Conservation (phyloP, 1,140 invertebrate species). For the Drosophila teissieri region DNA sequence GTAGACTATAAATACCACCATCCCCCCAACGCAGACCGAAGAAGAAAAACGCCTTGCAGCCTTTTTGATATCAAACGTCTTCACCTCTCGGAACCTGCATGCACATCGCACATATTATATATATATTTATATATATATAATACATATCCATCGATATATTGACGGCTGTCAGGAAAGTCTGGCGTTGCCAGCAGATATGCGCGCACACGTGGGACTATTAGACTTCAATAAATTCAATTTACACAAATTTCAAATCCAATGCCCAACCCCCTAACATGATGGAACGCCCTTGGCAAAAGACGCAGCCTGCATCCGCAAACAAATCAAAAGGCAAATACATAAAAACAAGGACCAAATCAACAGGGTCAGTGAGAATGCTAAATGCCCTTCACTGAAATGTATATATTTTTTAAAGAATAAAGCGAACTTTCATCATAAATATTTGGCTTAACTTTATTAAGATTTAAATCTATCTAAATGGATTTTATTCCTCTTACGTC, state of each 20-base stretch:
- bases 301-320: constrained; percentile 77
- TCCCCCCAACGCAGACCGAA: constrained; percentile 24
- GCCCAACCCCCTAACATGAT: constrained; percentile 30
- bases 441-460: too few relatives aligned
- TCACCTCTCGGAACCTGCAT: constrained; percentile 40
- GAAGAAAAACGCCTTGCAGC: constrained; percentile 71
- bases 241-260: constrained; percentile 77
- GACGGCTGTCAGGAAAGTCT: constrained; percentile 59
- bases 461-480: too few relatives aligned
- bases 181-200: constrained; percentile 56
- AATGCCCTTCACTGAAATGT: constrained; percentile 3
- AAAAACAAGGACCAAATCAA: constrained; percentile 21
- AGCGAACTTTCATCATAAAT: neutral
- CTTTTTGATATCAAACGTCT: constrained; percentile 81
- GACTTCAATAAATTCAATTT: constrained; percentile 83
- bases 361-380: neutral
- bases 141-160: constrained; percentile 31
- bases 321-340: constrained; percentile 69
- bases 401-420: neutral
- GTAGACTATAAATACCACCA: constrained; percentile 70
- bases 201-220: constrained; percentile 72
- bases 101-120: constrained; percentile 1
- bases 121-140: neutral
- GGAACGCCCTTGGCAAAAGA: constrained; percentile 63
- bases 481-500: too few relatives aligned